Evolutionary conservation across 2,797 vertebrate species (phyloP).

Genomic region (Strix occidentalis): DNA sequence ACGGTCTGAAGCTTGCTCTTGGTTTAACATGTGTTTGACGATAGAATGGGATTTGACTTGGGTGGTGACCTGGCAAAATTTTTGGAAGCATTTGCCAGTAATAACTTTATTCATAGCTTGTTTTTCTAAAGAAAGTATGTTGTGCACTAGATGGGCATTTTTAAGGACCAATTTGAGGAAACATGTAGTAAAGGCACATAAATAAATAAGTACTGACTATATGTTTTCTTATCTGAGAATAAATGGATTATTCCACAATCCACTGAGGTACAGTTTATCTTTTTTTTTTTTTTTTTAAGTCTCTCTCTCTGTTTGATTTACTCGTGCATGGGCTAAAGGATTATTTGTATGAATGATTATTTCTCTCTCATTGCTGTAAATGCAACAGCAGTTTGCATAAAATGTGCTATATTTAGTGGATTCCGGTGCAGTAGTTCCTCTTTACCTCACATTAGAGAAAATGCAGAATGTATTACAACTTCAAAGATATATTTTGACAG

Average conservation of each 20-base stretch:
- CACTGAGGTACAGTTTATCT: neutral
- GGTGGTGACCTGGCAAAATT: neutral
- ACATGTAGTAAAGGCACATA: neutral
- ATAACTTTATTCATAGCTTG: neutral
- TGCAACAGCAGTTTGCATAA: neutral
- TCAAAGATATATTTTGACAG: neutral
- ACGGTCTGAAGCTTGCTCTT: neutral
- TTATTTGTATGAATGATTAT: constrained; percentile 17
- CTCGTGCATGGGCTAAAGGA: neutral
- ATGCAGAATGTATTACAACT: neutral
- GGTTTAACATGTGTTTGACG: neutral
- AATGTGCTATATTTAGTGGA: neutral
- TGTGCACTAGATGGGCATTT: neutral
- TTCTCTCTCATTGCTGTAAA: neutral
- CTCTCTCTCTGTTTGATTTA: neutral
- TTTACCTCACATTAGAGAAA: neutral
- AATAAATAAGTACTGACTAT: neutral
- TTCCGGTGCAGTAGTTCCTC: neutral
- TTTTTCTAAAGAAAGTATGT: constrained; percentile 16
- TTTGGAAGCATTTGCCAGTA: neutral
- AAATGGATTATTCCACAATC: neutral
- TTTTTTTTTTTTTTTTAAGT: neutral
- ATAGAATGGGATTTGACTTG: neutral
- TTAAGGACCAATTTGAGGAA: constrained; percentile 9
- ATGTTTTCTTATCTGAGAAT: neutral